A percentile compares a stretch with the other conserved stretches of the same genome.
Evolutionary conservation across 2,888 invertebrate genomes (phyloP).

Genomic region (Cheilosia scutellata): DNA sequence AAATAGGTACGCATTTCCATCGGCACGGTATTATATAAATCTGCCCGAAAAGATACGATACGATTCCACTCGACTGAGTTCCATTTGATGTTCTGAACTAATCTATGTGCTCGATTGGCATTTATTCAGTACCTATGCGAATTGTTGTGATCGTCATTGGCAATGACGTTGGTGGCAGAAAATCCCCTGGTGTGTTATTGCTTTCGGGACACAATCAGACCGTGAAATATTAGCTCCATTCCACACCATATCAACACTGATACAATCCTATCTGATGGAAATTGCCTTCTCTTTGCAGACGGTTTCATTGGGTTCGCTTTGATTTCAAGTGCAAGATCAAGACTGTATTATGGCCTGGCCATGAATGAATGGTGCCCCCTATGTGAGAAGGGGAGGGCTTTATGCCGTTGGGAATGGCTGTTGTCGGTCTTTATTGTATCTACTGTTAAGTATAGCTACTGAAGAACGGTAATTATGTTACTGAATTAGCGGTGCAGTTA

Average conservation of each 20-base stretch:
- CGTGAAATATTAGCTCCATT: slow-evolving; percentile 67
- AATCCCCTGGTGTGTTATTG: slow-evolving; percentile 16
- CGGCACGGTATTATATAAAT: not conserved
- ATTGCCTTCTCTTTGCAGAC: not conserved
- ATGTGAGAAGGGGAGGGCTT: not conserved
- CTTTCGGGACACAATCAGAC: slow-evolving; percentile 53
- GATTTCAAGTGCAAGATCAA: slow-evolving; percentile 65
- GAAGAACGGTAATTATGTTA: slow-evolving; percentile 13
- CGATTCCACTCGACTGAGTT: slow-evolving; percentile 21
- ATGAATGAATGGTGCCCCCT: slow-evolving; percentile 29
- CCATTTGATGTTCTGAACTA: slow-evolving; percentile 10
- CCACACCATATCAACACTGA: slow-evolving; percentile 34
- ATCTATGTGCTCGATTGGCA: not conserved
- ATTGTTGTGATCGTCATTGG: not conserved
- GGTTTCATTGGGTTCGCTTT: not conserved
- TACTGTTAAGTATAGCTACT: not conserved
- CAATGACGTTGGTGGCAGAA: not conserved
- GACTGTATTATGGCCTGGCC: slow-evolving; percentile 33
- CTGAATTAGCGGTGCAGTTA: not conserved
- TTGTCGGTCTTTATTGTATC: slow-evolving; percentile 3
- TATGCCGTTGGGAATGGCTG: not conserved
- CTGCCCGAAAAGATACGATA: not conserved
- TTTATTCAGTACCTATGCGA: not conserved
- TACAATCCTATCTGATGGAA: slow-evolving; percentile 20
- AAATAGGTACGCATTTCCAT: not conserved